These are phyloP conservation scores for Ceratina australensis DNA, from an alignment of 1,140 invertebrate genomes.

Conservation along the genomic window DNA sequence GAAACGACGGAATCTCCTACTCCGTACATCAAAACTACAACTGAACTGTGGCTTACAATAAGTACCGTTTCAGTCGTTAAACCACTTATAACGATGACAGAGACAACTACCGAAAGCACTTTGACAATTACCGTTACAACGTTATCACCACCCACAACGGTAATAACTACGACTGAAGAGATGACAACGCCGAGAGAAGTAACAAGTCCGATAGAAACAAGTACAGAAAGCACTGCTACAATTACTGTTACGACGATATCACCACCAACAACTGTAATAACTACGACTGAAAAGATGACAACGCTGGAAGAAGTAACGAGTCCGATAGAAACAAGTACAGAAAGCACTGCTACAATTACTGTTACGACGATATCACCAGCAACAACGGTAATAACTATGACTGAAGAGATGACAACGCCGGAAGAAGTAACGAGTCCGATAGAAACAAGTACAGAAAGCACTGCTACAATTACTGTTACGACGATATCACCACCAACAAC, in stretches of 20 bases:
- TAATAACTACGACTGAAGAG: background rate
- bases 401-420: too few species aligned
- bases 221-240: background rate
- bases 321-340: background rate
- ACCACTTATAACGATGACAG: background rate
- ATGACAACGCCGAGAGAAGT: too few species aligned
- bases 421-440: background rate
- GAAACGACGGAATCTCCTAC: too few species aligned
- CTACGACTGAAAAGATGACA: too few species aligned
- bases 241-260: background rate
- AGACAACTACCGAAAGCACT: background rate
- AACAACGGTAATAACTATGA: background rate
- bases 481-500: background rate
- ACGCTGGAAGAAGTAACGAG: background rate
- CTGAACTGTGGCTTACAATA: too few species aligned
- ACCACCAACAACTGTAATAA: background rate
- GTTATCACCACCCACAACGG: too few species aligned
- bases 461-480: background rate
- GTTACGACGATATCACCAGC: background rate
- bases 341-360: too few species aligned
- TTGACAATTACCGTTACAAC: fast-evolving
- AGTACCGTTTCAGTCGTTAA: background rate
- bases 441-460: background rate
- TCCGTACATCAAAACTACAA: too few species aligned
- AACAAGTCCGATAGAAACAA: background rate